Evolutionary conservation across 2,113 vertebrate species (phyloP), one percentile per base, ranked within the genome.

Genomic region (Xiphorhynchus elegans): DNA sequence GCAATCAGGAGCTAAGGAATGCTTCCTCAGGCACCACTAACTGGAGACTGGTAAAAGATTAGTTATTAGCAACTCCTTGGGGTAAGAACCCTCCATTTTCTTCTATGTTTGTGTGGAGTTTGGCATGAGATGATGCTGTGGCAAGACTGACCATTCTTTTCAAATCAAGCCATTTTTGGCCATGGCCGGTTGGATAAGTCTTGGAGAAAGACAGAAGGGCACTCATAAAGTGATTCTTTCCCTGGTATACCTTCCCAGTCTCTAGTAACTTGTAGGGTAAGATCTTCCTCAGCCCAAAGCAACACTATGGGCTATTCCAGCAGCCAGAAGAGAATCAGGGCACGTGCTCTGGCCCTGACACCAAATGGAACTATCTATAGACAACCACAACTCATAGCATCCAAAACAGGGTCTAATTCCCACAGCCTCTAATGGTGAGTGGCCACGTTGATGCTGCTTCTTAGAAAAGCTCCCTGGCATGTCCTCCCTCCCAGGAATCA

Each of bases 41-140:
- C 23, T 63, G 55, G n/a, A 64, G 50, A 46, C 42, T 66, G 35
- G 35, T 40, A 55, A 92, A 63, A 37, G 60, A 67, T 89, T 81
- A 89, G 44, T 62, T 90, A 86, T 89, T 93, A 90, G 72, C 74
- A 90, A 81, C 18, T 77, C 55, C 64, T 78, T 78, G 59, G 78
- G 50, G 25, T 50, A 29, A 40, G 26, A 37, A 39, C 17, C 13
- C 13, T 83, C 46, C 19, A 11, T 72, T 89, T 90, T 26, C 33
- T 60, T n/a, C 56, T 17, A 2, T 39, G 24, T 55, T 77, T 90
- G 7, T 58, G 29, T 70, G 42, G 59, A 74, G 55, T 63, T 59
- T 70, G 68, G 17, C 81, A 70, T 0, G 2, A 78, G 59, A 33
- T 72, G 17, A 31, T 25, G 16, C 25, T 66, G 47, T 42, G 24